These are phyloP conservation scores for Tyto alba DNA, from an alignment of 2,113 vertebrate genomes.

Conservation along the genomic window DNA sequence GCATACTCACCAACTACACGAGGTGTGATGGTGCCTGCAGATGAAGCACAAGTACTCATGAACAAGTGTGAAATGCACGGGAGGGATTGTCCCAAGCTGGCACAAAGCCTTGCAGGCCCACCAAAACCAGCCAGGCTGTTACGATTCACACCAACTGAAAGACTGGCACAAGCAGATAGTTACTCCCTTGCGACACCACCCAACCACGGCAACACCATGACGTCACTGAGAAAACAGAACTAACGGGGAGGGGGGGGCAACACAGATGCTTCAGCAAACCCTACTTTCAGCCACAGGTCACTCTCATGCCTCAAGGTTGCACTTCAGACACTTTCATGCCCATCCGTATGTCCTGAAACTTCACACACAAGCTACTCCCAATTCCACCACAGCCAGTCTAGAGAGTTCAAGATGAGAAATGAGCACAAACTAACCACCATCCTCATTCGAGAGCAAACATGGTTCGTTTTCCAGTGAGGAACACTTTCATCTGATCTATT, in stretches of 20 bases:
- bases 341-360: fast-evolving
- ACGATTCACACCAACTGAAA: not conserved
- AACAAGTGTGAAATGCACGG: fast-evolving
- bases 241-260: fast-evolving
- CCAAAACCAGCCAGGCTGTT: not conserved
- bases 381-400: fast-evolving
- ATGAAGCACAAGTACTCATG: fast-evolving
- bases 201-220: fast-evolving
- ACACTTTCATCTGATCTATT: slow-evolving; percentile 13
- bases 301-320: not conserved
- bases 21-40: not conserved
- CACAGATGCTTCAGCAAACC: not conserved
- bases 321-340: not conserved
- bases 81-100: not conserved
- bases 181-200: fast-evolving
- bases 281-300: not conserved
- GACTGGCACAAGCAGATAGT: not conserved
- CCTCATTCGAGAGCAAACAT: not conserved
- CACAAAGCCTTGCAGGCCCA: fast-evolving
- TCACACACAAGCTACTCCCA: fast-evolving
- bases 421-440: not conserved
- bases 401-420: not conserved
- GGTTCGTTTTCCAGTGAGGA: not conserved
- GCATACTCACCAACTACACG: fast-evolving
- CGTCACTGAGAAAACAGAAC: not conserved